These are phyloP conservation scores for Euwallacea similis DNA, from an alignment of 1,140 invertebrate species.

Conservation along the genomic window DNA sequence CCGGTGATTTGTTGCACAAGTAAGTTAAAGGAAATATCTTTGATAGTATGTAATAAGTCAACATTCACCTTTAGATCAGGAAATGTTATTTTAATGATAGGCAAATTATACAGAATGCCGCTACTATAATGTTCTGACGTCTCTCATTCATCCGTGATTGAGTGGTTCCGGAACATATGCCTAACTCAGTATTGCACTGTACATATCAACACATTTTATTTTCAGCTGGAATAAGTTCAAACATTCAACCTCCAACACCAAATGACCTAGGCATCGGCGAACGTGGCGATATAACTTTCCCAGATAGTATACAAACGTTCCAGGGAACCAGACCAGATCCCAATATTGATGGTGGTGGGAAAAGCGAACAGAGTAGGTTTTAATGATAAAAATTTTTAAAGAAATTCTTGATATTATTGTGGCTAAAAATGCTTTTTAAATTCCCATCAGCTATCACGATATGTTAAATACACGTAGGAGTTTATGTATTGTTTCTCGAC, in stretches of 20 bases:
- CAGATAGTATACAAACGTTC: neutral
- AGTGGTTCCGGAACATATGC: too few species aligned
- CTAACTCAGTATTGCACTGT: neutral
- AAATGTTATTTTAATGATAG: too few species aligned
- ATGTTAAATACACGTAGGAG: too few species aligned
- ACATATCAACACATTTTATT: neutral
- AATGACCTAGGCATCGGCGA: constrained; percentile 18
- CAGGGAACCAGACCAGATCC: neutral
- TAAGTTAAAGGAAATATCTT: constrained; percentile 19
- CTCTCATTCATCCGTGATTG: too few species aligned
- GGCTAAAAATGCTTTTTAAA: too few species aligned
- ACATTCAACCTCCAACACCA: neutral
- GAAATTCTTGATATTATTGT: too few species aligned
- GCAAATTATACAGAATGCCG: too few species aligned
- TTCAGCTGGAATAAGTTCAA: neutral
- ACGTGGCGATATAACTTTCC: neutral
- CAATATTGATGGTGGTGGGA: constrained; percentile 14
- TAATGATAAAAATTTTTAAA: constrained; percentile 8
- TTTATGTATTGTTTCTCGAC: neutral
- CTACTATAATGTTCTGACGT: too few species aligned
- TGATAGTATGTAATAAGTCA: neutral
- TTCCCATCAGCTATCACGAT: too few species aligned
- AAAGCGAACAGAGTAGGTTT: constrained; percentile 41
- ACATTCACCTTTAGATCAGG: too few species aligned
- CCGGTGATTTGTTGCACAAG: constrained; percentile 51